These are phyloP conservation scores for Peromyscus attwateri DNA, from an alignment of 2,797 vertebrate species.

Conservation along the genomic window DNA sequence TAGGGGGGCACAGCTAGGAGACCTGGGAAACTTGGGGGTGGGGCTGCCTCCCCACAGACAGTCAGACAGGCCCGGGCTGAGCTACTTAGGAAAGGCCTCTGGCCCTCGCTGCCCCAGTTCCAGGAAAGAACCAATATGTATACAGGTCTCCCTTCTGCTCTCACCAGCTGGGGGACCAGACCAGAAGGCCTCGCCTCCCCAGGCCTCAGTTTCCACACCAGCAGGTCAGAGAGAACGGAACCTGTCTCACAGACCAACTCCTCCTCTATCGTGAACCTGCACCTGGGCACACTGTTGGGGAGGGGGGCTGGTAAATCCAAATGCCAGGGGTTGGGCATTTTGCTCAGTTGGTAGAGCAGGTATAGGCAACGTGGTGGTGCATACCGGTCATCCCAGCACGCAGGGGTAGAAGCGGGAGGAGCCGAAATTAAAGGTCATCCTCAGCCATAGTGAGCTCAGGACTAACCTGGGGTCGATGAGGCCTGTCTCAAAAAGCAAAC, in stretches of 20 bases:
- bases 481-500: neutral
- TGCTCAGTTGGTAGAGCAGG: neutral
- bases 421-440: neutral
- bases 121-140: neutral
- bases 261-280: neutral
- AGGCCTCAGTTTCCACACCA: conserved; percentile 9
- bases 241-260: neutral
- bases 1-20: too few relatives aligned
- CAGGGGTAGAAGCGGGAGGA: too few relatives aligned
- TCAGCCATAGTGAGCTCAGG: neutral
- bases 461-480: neutral
- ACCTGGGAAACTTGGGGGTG: neutral
- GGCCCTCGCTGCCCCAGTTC: neutral
- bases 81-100: neutral
- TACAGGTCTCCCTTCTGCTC: neutral
- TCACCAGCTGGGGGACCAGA: neutral
- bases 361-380: neutral
- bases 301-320: neutral
- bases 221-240: neutral
- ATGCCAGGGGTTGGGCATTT: neutral
- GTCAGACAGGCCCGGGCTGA: neutral
- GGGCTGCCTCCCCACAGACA: neutral
- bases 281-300: accelerated
- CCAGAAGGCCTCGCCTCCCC: neutral
- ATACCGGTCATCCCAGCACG: neutral